Evolutionary conservation across 2,113 vertebrate species (phyloP).

Genomic region (Dromas ardeola): DNA sequence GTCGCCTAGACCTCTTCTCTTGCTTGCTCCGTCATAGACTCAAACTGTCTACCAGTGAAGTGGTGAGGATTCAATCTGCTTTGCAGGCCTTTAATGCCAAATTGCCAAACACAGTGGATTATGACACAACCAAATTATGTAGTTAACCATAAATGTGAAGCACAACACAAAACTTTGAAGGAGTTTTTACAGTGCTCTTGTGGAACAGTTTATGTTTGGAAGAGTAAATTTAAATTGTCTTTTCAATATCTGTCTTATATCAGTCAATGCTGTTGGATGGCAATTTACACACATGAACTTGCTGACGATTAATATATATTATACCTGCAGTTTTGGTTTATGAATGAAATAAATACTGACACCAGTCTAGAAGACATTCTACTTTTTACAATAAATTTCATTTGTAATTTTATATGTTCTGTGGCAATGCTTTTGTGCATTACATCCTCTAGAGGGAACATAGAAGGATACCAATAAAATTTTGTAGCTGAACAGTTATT

Average conservation of each 20-base stretch:
- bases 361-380: constrained; percentile 83
- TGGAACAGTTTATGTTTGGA: constrained; percentile 84
- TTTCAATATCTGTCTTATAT: constrained; percentile 86
- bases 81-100: constrained; percentile 91
- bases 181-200: constrained; percentile 85
- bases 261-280: constrained; percentile 79
- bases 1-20: constrained; percentile 91
- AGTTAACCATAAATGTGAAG: constrained; percentile 89
- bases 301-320: constrained; percentile 84
- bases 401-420: constrained; percentile 98
- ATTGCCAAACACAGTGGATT: constrained; percentile 93
- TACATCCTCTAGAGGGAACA: constrained; percentile 88
- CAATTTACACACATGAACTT: constrained; percentile 80
- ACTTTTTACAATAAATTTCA: constrained; percentile 91
- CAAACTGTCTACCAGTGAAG: constrained; percentile 92
- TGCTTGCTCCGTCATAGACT: constrained; percentile 95
- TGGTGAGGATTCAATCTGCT: constrained; percentile 91
- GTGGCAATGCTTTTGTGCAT: constrained; percentile 95
- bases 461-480: constrained; percentile 93
- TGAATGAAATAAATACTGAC: constrained; percentile 88
- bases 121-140: constrained; percentile 96
- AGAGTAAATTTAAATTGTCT: constrained; percentile 84
- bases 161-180: constrained; percentile 78
- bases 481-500: constrained; percentile 99
- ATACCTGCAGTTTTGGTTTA: constrained; percentile 79